A percentile compares a stretch with the other conserved stretches of the same genome.
phyloP scores from a whole-genome alignment of 2,113 vertebrate genomes.

The Phylloscopus whistleri region DNA sequence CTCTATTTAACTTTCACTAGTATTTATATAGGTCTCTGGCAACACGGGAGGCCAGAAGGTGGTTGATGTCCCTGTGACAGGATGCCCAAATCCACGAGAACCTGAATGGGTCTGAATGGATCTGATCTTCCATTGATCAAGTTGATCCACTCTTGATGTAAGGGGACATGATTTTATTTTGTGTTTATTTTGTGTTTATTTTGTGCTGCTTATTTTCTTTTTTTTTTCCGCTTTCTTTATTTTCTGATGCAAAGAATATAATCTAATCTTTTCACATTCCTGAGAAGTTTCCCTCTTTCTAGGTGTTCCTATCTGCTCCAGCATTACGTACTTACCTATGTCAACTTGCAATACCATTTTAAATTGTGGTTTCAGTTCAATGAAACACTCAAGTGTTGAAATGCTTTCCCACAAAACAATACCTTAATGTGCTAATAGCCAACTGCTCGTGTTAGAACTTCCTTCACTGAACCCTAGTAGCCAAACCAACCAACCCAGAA shows the following conservation, averaged over 20 bases:
- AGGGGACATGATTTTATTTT: neutral
- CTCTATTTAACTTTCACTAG: neutral
- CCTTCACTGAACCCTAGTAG: neutral
- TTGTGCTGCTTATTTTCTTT: neutral
- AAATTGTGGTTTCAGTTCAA: neutral
- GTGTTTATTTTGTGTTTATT: neutral
- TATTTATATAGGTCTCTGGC: neutral
- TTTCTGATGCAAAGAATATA: neutral
- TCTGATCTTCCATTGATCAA: neutral
- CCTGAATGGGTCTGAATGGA: neutral
- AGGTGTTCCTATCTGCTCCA: neutral
- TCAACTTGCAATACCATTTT: neutral
- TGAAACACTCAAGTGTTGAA: neutral
- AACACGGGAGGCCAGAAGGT: neutral
- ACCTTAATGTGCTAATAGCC: neutral
- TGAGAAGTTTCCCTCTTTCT: neutral
- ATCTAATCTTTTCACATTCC: neutral
- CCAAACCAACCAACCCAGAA: neutral
- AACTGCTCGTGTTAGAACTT: neutral
- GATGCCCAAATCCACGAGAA: neutral
- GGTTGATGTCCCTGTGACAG: accelerated
- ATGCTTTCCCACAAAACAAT: neutral
- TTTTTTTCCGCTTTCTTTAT: neutral
- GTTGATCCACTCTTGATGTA: neutral
- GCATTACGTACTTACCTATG: neutral